A percentile compares a stretch with the other conserved stretches of the same genome.
phyloP scores from a whole-genome alignment of 2,113 vertebrate genomes.

The Sylvilagus bachmani region DNA sequence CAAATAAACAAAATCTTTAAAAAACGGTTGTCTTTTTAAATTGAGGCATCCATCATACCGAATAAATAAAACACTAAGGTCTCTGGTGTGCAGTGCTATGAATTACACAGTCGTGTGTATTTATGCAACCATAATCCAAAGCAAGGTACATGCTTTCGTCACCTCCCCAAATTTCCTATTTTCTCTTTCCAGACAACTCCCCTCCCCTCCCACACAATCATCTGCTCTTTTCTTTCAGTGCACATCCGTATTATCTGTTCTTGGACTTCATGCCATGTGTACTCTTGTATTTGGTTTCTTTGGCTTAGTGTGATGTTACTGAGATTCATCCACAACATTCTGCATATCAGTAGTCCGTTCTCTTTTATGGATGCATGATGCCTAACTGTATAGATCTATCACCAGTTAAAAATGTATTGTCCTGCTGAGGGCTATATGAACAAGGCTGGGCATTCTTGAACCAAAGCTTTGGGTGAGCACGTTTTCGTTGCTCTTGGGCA shows the following conservation, averaged over 20 bases:
- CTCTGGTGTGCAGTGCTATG: not conserved
- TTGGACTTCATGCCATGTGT: not conserved
- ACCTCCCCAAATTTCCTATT: not conserved
- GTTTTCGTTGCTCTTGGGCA: not conserved
- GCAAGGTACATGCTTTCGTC: not conserved
- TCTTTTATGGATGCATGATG: not conserved
- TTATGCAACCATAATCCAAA: not conserved
- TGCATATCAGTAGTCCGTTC: not conserved
- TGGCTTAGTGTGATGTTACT: not conserved
- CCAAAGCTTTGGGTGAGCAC: not conserved
- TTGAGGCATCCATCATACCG: not conserved
- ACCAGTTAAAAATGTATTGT: not conserved
- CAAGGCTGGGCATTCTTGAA: not conserved
- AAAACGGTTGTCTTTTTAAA: not conserved
- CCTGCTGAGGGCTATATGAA: not conserved
- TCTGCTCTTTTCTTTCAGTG: not conserved
- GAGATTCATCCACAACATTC: not conserved
- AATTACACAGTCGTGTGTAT: not conserved
- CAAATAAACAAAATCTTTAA: too few species aligned
- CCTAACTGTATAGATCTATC: not conserved
- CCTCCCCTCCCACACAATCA: not conserved
- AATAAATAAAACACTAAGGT: slow-evolving; percentile 12
- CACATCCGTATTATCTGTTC: not conserved
- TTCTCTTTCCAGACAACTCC: not conserved
- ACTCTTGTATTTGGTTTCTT: not conserved